Evolutionary conservation across 2,888 invertebrate genomes (phyloP).

Genomic region (Hydraecia micacea): DNA sequence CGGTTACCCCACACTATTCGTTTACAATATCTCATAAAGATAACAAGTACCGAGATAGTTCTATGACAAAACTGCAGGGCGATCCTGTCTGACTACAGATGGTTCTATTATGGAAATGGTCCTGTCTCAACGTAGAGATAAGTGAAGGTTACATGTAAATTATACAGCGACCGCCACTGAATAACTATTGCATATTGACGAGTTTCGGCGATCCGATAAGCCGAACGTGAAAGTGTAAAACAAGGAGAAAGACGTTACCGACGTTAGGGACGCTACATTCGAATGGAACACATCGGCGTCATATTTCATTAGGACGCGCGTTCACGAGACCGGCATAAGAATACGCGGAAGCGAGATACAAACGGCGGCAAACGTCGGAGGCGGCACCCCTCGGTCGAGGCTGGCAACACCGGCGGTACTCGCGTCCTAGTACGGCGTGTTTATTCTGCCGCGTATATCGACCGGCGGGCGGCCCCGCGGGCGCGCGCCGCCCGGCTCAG

Average conservation of each 20-base stretch:
- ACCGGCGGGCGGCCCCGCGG: constrained; percentile 80
- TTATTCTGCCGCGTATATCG: constrained; percentile 90
- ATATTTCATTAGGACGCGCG: constrained; percentile 70
- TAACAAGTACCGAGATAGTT: constrained; percentile 80
- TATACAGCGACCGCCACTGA: constrained; percentile 71
- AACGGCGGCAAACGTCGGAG: constrained; percentile 76
- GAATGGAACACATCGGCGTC: constrained; percentile 64
- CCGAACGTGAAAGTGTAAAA: constrained; percentile 52
- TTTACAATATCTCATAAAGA: constrained; percentile 76
- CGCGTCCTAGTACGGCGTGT: constrained; percentile 85
- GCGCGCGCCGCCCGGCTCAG: constrained; percentile 85
- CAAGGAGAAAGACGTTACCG: constrained; percentile 43
- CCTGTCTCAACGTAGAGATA: constrained; percentile 83
- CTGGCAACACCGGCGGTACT: constrained; percentile 80
- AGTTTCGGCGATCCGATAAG: constrained; percentile 52
- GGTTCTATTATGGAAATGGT: constrained; percentile 85
- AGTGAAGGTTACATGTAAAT: constrained; percentile 85
- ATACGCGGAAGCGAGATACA: constrained; percentile 71
- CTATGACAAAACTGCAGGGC: constrained; percentile 85
- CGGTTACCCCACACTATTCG: constrained; percentile 36
- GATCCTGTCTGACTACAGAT: constrained; percentile 84
- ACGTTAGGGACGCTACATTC: constrained; percentile 50
- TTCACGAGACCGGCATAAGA: constrained; percentile 63
- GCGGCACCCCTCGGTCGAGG: constrained; percentile 74
- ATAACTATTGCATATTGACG: constrained; percentile 69